phyloP scores from a whole-genome alignment of 1,140 invertebrate genomes.

The Pogonognathellus flavescens region DNA sequence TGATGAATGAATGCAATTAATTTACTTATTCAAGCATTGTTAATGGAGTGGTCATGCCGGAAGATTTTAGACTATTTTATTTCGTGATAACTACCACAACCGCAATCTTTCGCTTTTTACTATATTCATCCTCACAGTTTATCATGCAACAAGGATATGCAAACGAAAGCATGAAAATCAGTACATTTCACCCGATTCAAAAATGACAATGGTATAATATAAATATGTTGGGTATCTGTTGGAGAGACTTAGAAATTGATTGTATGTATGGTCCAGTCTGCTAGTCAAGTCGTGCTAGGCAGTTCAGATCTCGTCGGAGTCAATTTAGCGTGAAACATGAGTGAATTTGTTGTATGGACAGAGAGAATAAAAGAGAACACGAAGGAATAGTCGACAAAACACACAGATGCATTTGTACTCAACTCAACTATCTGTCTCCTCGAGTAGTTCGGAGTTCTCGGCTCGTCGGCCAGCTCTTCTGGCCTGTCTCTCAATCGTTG shows the following conservation, averaged over 20 bases:
- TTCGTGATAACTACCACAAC: no score
- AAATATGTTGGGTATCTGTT: no score
- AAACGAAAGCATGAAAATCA: conserved; percentile 42
- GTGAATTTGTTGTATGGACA: conserved; percentile 46
- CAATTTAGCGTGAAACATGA: conserved; percentile 62
- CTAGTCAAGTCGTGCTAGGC: conserved; percentile 21
- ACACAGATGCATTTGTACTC: conserved; percentile 29
- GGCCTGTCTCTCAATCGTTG: no score
- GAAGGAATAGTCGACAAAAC: conserved; percentile 34
- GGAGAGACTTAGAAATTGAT: conserved; percentile 18
- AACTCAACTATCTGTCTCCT: not conserved
- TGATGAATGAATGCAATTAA: no score
- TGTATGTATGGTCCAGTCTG: not conserved
- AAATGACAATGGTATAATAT: conserved; percentile 13
- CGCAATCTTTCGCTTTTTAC: no score
- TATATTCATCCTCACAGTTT: no score
- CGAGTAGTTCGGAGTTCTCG: no score
- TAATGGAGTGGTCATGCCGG: no score
- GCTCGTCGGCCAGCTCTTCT: no score
- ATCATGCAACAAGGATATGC: not conserved
- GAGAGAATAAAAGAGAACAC: conserved; percentile 36
- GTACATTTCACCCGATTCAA: conserved; percentile 38
- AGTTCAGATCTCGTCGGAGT: conserved; percentile 53
- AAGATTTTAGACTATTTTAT: no score
- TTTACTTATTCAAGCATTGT: no score